Percentiles rank a stretch among this genome's conserved stretches.
These are phyloP conservation scores for Promerops cafer DNA, from an alignment of 2,113 vertebrate species.

Conservation along the genomic window DNA sequence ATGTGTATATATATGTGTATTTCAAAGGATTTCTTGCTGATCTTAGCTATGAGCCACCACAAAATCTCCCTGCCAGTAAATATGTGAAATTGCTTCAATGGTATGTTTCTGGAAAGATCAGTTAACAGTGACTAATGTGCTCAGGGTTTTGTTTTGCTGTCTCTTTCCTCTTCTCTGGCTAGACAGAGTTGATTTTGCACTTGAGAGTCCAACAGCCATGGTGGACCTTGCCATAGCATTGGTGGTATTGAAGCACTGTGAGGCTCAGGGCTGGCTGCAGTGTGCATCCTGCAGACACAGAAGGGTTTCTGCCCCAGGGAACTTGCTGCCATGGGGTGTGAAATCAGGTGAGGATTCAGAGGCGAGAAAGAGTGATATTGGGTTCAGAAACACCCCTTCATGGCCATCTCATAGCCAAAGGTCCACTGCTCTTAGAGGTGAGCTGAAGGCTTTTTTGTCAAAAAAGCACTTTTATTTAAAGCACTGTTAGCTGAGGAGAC, in stretches of 20 bases:
- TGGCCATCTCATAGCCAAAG: background rate
- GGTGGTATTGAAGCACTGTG: background rate
- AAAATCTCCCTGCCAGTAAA: slow-evolving; percentile 18
- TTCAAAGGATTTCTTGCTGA: slow-evolving; percentile 49
- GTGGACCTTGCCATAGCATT: background rate
- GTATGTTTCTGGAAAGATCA: background rate
- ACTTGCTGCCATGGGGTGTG: background rate
- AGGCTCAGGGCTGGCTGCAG: background rate
- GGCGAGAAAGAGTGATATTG: background rate
- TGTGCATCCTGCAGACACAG: background rate
- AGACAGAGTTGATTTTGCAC: background rate
- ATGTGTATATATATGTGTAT: background rate
- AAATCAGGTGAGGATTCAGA: background rate
- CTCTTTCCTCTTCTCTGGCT: background rate
- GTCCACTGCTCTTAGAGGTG: background rate
- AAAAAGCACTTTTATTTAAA: background rate
- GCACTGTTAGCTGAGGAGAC: background rate
- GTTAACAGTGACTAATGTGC: background rate
- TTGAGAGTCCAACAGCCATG: background rate
- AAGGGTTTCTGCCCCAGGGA: background rate
- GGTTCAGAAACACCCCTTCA: background rate
- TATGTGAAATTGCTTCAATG: background rate
- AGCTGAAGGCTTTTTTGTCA: background rate
- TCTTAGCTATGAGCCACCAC: background rate
- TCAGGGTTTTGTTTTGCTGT: background rate